These are phyloP conservation scores for Blastobasis lacticolella DNA, from an alignment of 2,888 invertebrate species.

Conservation along the genomic window DNA sequence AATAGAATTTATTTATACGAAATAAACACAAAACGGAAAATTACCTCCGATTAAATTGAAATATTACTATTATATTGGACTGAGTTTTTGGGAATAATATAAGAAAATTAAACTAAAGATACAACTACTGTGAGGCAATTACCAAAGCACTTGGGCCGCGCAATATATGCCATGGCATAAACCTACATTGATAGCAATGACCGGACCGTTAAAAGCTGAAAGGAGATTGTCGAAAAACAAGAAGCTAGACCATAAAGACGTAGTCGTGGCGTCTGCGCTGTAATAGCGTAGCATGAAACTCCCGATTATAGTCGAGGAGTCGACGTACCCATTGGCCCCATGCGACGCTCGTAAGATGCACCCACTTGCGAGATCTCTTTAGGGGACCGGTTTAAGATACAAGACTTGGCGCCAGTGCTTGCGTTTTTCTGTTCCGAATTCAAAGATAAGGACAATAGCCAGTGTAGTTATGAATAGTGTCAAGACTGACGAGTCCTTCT, in stretches of 20 bases:
- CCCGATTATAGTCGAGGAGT: constrained; percentile 23
- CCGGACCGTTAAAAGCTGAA: constrained; percentile 24
- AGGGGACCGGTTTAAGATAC: no score
- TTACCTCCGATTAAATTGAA: no score
- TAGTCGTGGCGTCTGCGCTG: constrained; percentile 14
- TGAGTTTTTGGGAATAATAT: no score
- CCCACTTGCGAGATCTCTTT: constrained; percentile 11
- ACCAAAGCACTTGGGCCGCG: neutral
- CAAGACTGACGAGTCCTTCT: no score
- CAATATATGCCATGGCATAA: neutral
- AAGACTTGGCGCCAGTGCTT: no score
- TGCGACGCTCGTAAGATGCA: constrained; percentile 16
- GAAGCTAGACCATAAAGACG: constrained; percentile 26
- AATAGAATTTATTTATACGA: no score
- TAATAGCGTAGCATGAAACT: neutral
- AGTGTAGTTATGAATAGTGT: no score
- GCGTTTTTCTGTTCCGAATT: no score
- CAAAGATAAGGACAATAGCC: no score
- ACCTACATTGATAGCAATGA: constrained; percentile 6
- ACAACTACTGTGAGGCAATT: neutral
- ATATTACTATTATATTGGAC: no score
- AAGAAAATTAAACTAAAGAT: no score
- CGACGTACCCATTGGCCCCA: constrained; percentile 52
- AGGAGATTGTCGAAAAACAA: constrained; percentile 32
- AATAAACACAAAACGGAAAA: no score